Evolutionary conservation across 2,113 vertebrate genomes (phyloP).

Genomic region (Papio anubis): DNA sequence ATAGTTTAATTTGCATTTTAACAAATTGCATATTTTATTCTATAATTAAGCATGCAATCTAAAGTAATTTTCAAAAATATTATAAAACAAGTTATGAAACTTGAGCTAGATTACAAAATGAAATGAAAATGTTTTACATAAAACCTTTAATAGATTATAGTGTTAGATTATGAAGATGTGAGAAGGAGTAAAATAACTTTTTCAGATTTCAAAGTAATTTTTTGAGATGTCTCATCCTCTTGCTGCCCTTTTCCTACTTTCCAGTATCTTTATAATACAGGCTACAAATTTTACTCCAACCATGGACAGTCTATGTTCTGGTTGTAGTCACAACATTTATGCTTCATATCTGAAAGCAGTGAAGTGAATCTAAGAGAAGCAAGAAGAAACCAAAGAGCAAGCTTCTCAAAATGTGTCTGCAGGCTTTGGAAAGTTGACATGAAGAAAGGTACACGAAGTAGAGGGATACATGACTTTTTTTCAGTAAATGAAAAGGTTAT

Average conservation of each 20-base stretch:
- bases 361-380: too few species aligned
- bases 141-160: not conserved
- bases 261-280: not conserved
- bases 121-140: not conserved
- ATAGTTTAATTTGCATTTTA: not conserved
- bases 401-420: not conserved
- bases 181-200: not conserved
- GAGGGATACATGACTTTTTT: not conserved
- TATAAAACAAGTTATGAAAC: not conserved
- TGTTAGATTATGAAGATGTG: not conserved
- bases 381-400: not conserved
- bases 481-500: not conserved
- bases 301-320: not conserved
- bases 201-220: not conserved
- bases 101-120: not conserved
- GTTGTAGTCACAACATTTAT: not conserved
- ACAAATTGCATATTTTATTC: not conserved
- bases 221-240: not conserved
- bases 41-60: not conserved
- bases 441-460: not conserved
- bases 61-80: not conserved
- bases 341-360: not conserved
- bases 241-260: not conserved
- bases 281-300: not conserved
- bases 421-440: not conserved